These are phyloP conservation scores for Haliaeetus leucogaster DNA, from an alignment of 2,113 vertebrate species.

Conservation along the genomic window DNA sequence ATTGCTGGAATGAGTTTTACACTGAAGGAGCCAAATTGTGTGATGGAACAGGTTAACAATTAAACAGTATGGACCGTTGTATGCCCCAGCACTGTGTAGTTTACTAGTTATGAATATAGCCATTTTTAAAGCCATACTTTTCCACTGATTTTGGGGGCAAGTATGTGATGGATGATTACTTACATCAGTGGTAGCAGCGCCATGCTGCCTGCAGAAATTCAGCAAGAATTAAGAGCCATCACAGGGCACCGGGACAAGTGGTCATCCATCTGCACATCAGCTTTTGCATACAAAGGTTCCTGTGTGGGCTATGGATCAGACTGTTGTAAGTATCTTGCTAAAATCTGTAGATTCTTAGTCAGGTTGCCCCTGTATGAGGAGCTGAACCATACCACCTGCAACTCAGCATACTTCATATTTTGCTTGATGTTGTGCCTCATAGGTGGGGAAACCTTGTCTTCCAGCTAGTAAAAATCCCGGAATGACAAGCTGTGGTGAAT, in stretches of 20 bases:
- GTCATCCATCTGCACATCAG: too few relatives aligned
- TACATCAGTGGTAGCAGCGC: neutral
- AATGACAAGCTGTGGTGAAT: neutral
- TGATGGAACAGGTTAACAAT: neutral
- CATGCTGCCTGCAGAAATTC: neutral
- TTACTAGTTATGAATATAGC: neutral
- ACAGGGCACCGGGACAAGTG: neutral
- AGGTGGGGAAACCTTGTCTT: neutral
- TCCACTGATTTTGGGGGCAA: neutral
- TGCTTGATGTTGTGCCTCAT: neutral
- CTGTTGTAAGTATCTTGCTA: neutral
- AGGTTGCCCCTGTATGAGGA: neutral
- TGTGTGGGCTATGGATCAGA: neutral
- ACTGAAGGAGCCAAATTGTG: neutral
- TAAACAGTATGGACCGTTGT: too few relatives aligned
- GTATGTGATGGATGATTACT: neutral
- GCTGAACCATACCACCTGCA: neutral
- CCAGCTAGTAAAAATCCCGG: neutral
- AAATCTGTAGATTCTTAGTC: neutral
- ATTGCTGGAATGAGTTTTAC: neutral
- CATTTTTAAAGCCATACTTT: neutral
- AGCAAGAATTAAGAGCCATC: neutral
- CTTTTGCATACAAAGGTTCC: neutral
- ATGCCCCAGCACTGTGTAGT: neutral
- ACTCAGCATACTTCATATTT: neutral